Evolutionary conservation across 2,888 invertebrate species (phyloP), one percentile per base, ranked within the genome.

Genomic region (Eupithecia pulchellata): DNA sequence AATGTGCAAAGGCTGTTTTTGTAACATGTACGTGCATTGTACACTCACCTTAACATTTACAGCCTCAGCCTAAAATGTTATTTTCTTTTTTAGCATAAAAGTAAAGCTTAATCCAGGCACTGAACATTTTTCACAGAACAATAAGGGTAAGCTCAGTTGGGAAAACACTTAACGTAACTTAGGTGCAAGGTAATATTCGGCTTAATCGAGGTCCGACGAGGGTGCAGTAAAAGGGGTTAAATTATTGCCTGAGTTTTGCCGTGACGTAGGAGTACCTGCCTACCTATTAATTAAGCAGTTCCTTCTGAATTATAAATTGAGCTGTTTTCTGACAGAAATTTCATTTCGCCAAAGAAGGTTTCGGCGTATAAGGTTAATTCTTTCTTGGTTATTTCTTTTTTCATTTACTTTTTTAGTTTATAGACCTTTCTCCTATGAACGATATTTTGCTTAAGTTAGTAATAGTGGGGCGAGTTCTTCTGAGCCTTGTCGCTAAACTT

Each of bases 171-270:
- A 72, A 68, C 74, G 74, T 74, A 72, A 74, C 72, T 74, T 72
- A 69, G 69, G 72, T 72, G 73, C 73, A 76, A 68, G 74, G 68
- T 67, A 70, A 65, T 64, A 67, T 63, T 67, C 68, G 34, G 63
- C 70, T 68, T 72, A 73, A 77, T 69, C 71, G 74, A 65, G 69
- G 74, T 72, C 75, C 77, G 67, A 57, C 67, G 72, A 72, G 69
- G 67, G 67, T 71, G 74, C 74, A 69, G 64, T 73, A 72, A 72
- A 75, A 77, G 73, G 75, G 73, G 73, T 77, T 58, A 62, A 74
- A 72, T 71, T 73, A 75, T 68, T 42, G 69, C 55, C 60, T n/a
- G 66, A 55, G 68, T 66, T 72, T 67, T 39, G 47, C 52, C 62
- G 57, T 72, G 61, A 68, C 68, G 47, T 66, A 65, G 66, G 6